These are phyloP conservation scores for Panthera leo DNA, from an alignment of 2,113 vertebrate species.

Conservation along the genomic window DNA sequence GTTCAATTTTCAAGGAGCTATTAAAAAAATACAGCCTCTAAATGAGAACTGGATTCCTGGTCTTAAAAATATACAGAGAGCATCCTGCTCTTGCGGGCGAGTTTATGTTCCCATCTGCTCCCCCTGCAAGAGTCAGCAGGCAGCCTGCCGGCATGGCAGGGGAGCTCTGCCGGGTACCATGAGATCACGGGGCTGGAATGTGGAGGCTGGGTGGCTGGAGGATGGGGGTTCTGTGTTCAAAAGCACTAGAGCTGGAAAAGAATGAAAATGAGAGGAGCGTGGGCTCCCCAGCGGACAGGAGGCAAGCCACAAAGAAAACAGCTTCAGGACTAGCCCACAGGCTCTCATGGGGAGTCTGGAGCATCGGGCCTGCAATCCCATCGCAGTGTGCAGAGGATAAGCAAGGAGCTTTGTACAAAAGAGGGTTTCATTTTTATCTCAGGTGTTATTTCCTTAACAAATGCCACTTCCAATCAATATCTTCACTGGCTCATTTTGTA, in stretches of 20 bases:
- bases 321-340: slow-evolving; percentile 61
- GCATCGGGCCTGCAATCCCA: not conserved
- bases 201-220: slow-evolving; percentile 77
- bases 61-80: slow-evolving; percentile 85
- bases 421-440: not conserved
- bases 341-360: slow-evolving; percentile 60
- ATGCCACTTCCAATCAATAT: not conserved
- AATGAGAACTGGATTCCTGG: slow-evolving; percentile 80
- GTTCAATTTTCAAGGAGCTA: slow-evolving; percentile 78
- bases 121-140: slow-evolving; percentile 79
- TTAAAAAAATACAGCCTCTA: slow-evolving; percentile 80
- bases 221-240: slow-evolving; percentile 75
- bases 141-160: slow-evolving; percentile 82
- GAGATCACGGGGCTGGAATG: slow-evolving; percentile 88
- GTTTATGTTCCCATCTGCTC: slow-evolving; percentile 83
- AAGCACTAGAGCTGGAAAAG: slow-evolving; percentile 78
- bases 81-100: slow-evolving; percentile 71
- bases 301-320: slow-evolving; percentile 82
- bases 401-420: not conserved
- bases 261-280: slow-evolving; percentile 81
- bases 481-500: not conserved
- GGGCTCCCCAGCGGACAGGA: slow-evolving; percentile 77
- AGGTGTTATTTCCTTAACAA: slow-evolving; percentile 16
- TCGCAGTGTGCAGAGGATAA: accelerated
- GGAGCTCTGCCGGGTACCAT: slow-evolving; percentile 83